phyloP scores from a whole-genome alignment of 1,140 invertebrate genomes.

The Aphaenogaster ashmeadi region DNA sequence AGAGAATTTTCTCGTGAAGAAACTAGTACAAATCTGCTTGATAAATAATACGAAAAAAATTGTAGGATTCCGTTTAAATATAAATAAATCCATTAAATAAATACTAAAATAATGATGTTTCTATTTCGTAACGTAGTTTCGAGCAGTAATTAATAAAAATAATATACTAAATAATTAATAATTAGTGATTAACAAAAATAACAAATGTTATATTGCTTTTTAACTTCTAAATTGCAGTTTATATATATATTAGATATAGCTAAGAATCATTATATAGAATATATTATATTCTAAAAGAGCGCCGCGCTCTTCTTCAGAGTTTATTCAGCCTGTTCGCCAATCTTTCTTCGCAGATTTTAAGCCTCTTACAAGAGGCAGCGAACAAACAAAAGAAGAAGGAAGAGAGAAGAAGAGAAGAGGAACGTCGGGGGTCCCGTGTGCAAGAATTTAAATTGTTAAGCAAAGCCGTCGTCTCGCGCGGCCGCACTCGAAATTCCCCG shows the following conservation, averaged over 20 bases:
- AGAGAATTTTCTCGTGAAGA: neutral
- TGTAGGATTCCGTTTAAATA: neutral
- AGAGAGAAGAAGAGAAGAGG: neutral
- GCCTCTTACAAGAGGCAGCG: neutral
- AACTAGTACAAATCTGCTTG: neutral
- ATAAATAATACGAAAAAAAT: neutral
- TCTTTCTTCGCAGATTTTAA: neutral
- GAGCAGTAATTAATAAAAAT: neutral
- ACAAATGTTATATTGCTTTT: neutral
- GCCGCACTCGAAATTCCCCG: conserved; percentile 13
- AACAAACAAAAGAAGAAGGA: neutral
- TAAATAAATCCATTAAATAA: neutral
- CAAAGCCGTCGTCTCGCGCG: conserved; percentile 3
- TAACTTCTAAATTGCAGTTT: neutral
- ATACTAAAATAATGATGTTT: neutral
- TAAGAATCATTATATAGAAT: neutral
- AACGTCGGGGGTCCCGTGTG: neutral
- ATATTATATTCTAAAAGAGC: neutral
- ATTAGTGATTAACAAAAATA: neutral
- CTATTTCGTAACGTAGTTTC: neutral
- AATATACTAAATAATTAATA: too few relatives aligned
- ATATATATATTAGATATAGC: neutral
- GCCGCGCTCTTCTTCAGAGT: neutral
- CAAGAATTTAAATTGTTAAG: conserved; percentile 56
- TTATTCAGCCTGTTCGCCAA: neutral